A percentile compares a stretch with the other conserved stretches of the same genome.
phyloP scores from a whole-genome alignment of 2,888 invertebrate genomes.

The Falcaria lacertinaria region DNA sequence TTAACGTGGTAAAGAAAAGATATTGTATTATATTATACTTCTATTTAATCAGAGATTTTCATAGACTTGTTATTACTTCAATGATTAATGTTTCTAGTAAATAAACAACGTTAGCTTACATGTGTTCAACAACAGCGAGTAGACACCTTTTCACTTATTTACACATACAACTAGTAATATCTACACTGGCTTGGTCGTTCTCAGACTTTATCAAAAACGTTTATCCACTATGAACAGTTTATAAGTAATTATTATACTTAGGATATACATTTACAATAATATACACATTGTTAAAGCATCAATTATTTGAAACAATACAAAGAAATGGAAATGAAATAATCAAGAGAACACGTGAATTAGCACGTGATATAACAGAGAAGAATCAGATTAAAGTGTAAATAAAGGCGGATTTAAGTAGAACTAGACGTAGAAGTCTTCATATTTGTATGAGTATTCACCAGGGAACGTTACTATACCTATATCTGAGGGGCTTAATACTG shows the following conservation, averaged over 20 bases:
- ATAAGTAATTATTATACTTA: conserved; percentile 27
- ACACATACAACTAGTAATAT: conserved; percentile 60
- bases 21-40: conserved; percentile 37
- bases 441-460: conserved; percentile 37
- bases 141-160: conserved; percentile 57
- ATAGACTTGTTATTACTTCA: conserved; percentile 50
- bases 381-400: neutral
- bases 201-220: conserved; percentile 69
- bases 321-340: neutral
- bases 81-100: conserved; percentile 58
- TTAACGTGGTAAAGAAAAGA: conserved; percentile 36
- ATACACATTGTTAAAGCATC: neutral
- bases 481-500: conserved; percentile 39
- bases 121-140: conserved; percentile 55
- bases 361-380: neutral
- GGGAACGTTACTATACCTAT: conserved; percentile 24
- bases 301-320: conserved; percentile 11
- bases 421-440: neutral
- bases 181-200: conserved; percentile 75
- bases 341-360: conserved; percentile 36
- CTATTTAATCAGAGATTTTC: conserved; percentile 67
- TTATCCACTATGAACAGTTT: conserved; percentile 39
- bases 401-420: neutral
- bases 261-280: conserved; percentile 34
- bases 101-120: conserved; percentile 69